Conservation (phyloP, 2,888 invertebrate genomes). For the Dinocampus coccinellae region DNA sequence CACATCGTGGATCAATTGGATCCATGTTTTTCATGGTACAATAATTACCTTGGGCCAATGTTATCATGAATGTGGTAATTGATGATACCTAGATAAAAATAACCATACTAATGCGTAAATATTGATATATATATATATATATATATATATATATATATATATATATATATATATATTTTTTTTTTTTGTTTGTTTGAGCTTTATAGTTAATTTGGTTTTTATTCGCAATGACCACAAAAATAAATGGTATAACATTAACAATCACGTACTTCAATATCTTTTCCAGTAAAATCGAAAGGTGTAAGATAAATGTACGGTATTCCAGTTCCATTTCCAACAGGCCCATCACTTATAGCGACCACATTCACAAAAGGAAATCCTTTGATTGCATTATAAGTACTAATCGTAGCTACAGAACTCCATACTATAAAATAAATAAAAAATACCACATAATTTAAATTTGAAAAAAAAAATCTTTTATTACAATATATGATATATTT, state of each 20-base stretch:
- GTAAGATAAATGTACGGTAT: slow-evolving; percentile 82
- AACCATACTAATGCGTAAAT: too few species aligned
- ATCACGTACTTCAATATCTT: slow-evolving; percentile 75
- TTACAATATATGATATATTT: background rate
- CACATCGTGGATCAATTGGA: slow-evolving; percentile 84
- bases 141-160: too few species aligned
- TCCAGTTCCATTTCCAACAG: slow-evolving; percentile 77
- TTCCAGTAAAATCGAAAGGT: slow-evolving; percentile 77
- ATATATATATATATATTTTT: too few species aligned
- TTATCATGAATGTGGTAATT: slow-evolving; percentile 77
- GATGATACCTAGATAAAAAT: slow-evolving; percentile 72
- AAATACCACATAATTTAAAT: background rate
- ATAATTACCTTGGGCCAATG: slow-evolving; percentile 78
- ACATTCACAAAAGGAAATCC: slow-evolving; percentile 80
- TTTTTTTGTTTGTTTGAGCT: too few species aligned
- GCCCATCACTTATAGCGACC: slow-evolving; percentile 81
- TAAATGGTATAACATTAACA: background rate
- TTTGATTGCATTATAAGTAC: slow-evolving; percentile 73
- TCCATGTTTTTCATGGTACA: slow-evolving; percentile 76
- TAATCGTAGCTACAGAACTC: slow-evolving; percentile 80
- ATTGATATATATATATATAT: too few species aligned
- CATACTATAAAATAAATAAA: slow-evolving; percentile 73
- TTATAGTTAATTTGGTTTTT: too few species aligned
- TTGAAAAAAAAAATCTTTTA: too few species aligned
- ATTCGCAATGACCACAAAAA: too few species aligned